Evolutionary conservation across 2,888 invertebrate genomes (phyloP), one percentile per base, ranked within the genome.

Genomic region (Crepidodera aurea): DNA sequence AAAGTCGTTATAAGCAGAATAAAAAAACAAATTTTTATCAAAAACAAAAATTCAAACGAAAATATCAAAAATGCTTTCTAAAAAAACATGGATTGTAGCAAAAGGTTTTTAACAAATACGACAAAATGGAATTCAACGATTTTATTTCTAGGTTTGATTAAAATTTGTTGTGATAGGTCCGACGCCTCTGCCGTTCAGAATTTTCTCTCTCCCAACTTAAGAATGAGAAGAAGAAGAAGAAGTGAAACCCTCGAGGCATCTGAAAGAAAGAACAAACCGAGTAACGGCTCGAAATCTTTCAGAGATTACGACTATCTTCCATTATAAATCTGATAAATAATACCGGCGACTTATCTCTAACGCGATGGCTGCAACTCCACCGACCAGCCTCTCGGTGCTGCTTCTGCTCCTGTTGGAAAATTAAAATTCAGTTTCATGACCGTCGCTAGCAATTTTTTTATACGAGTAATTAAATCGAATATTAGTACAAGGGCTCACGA

Each of bases 271-370:
- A 46, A 46, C 44, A 60, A 60, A 44, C 51, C 59, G 55, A 62
- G 59, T 65, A 65, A 65, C 65, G 65, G 65, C 65, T 53, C 53
- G 62, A 53, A 62, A 62, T 65, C 53, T 54, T 44, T 53, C 32
- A 44, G 53, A 60, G 59, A 60, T 62, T 55, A 55, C 60, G 54
- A 59, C 57, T 55, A 59, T 62, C 59, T 62, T 48, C 62, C 54
- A 46, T 56, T 62, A 56, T 59, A 60, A 64, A 65, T 62, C 56
- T 59, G 56, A 60, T 60, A 60, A 60, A 60, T 59, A 59, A 34
- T 51, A 59, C 59, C 58, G 51, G 39, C 51, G 25, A 51, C 34
- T 59, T 59, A 59, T 59, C 51, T 59, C 44, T 44, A 34, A 34
- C 32, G 44, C 29, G 40, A n/a, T 22, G 18, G 51, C n/a, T 27